Evolutionary conservation across 2,888 invertebrate species (phyloP).

Genomic region (Pyrgus malvae): DNA sequence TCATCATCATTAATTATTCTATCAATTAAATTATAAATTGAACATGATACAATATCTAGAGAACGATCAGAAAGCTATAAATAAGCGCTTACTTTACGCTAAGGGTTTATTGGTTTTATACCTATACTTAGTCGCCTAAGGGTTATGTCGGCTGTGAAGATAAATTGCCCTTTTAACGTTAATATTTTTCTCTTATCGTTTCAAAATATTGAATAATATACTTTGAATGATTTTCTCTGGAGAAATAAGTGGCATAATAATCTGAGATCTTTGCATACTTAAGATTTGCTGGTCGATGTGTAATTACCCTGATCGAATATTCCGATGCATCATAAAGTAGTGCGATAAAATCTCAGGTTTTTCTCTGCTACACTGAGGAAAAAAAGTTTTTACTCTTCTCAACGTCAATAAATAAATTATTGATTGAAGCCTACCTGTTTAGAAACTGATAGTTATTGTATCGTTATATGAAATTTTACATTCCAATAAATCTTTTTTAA

Average conservation of each 20-base stretch:
- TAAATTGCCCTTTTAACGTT: neutral
- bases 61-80: neutral
- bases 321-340: neutral
- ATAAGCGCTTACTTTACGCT: neutral
- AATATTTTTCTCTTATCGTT: conserved; percentile 2
- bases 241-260: neutral
- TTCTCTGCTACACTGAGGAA: too few species aligned
- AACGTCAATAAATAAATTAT: too few species aligned
- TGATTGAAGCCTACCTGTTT: too few species aligned
- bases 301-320: neutral
- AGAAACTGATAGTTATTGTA: too few species aligned
- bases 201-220: neutral
- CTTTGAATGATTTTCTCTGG: conserved; percentile 1
- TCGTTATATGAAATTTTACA: too few species aligned
- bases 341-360: neutral
- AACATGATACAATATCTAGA: neutral
- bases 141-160: neutral
- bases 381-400: too few species aligned
- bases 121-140: neutral
- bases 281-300: neutral
- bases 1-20: neutral
- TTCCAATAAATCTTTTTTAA: too few species aligned
- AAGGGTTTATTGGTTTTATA: neutral
- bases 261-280: neutral
- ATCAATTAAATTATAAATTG: neutral